phyloP scores from a whole-genome alignment of 1,140 invertebrate genomes.

The Drosophila saltans region DNA sequence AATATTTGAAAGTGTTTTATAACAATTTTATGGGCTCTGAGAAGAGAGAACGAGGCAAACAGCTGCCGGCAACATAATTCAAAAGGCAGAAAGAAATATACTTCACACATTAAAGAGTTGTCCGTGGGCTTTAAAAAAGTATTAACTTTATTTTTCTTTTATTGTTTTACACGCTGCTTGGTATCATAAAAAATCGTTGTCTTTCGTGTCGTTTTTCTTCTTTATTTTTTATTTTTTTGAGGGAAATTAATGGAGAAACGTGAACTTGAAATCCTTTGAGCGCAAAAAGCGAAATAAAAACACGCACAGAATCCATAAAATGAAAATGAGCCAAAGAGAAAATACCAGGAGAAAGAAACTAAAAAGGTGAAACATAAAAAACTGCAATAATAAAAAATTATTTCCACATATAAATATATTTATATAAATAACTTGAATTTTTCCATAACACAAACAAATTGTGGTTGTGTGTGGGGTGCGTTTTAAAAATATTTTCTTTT shows the following conservation, averaged over 20 bases:
- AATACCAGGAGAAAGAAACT: slow-evolving; percentile 38
- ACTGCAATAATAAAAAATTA: slow-evolving; percentile 74
- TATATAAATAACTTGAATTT: slow-evolving; percentile 53
- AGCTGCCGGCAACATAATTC: slow-evolving; percentile 75
- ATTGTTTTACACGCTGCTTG: slow-evolving; percentile 57
- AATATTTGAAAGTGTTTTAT: not conserved
- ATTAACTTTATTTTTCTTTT: slow-evolving; percentile 59
- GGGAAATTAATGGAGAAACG: slow-evolving; percentile 70
- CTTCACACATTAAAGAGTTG: slow-evolving; percentile 73
- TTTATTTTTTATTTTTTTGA: not conserved
- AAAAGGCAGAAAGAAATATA: slow-evolving; percentile 38
- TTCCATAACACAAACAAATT: slow-evolving; percentile 43
- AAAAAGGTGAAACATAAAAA: slow-evolving; percentile 68
- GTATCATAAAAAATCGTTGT: slow-evolving; percentile 46
- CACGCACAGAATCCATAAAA: slow-evolving; percentile 78
- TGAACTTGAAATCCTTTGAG: slow-evolving; percentile 81
- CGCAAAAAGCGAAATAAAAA: slow-evolving; percentile 75
- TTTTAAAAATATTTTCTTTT: no score
- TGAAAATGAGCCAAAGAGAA: slow-evolving; percentile 20
- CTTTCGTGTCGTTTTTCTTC: not conserved
- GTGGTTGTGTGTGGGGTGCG: not conserved
- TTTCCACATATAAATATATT: slow-evolving; percentile 50
- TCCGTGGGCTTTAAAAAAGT: slow-evolving; percentile 53
- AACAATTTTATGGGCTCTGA: slow-evolving; percentile 12
- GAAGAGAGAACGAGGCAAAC: slow-evolving; percentile 9